These are phyloP conservation scores for Pterophyllum scalare DNA, from an alignment of 2,113 vertebrate genomes.

Conservation along the genomic window DNA sequence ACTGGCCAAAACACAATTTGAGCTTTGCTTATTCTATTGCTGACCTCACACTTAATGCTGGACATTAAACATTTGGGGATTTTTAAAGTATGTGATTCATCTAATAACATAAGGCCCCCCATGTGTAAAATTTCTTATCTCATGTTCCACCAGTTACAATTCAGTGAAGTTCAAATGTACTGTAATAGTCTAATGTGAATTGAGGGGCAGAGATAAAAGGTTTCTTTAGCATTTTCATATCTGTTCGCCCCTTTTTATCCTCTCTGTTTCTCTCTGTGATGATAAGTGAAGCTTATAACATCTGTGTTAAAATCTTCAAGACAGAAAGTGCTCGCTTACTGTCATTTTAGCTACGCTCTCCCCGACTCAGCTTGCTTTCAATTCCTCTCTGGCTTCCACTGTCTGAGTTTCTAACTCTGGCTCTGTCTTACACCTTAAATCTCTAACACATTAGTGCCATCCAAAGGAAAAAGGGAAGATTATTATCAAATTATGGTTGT, in stretches of 20 bases:
- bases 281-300: constrained; percentile 61
- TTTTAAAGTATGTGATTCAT: constrained; percentile 22
- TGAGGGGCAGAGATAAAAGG: constrained; percentile 48
- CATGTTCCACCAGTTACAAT: constrained; percentile 35
- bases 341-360: constrained; percentile 50
- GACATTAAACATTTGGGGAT: neutral
- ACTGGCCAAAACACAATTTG: neutral
- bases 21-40: neutral
- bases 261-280: constrained; percentile 42
- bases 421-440: constrained; percentile 53
- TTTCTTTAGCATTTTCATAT: constrained; percentile 52
- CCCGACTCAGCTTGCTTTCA: constrained; percentile 52
- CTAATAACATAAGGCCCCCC: constrained; percentile 14
- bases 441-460: constrained; percentile 46
- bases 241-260: constrained; percentile 40
- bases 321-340: constrained; percentile 50
- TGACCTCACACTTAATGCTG: neutral
- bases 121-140: constrained; percentile 46
- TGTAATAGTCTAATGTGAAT: constrained; percentile 48
- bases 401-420: constrained; percentile 40
- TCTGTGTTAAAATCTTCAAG: constrained; percentile 57
- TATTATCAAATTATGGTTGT: constrained; percentile 40
- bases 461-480: constrained; percentile 38
- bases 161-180: constrained; percentile 41
- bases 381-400: constrained; percentile 37